Evolutionary conservation across 1,140 invertebrate species (phyloP).

Genomic region (Goniozus legneri): DNA sequence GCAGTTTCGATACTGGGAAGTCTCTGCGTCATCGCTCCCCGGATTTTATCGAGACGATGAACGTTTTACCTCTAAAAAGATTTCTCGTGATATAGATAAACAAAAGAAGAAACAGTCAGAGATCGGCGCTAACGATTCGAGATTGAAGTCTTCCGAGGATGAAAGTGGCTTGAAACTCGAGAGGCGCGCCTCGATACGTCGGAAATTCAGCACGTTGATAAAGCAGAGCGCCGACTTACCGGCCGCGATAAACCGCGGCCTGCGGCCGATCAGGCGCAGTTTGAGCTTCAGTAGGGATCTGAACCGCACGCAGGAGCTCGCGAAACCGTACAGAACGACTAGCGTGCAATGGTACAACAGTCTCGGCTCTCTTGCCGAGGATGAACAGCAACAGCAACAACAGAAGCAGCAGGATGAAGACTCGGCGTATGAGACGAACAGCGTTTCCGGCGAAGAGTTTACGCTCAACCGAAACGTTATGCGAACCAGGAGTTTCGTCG

Average conservation of each 20-base stretch:
- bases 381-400: constrained; percentile 24
- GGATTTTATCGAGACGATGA: neutral
- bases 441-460: constrained; percentile 7
- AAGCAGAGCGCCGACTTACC: constrained; percentile 39
- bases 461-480: too few relatives aligned
- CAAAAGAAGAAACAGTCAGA: too few relatives aligned
- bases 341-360: constrained; percentile 43
- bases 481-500: constrained; percentile 30
- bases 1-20: neutral
- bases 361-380: constrained; percentile 36
- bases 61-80: too few relatives aligned
- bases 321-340: constrained; percentile 24
- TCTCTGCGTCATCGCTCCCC: neutral
- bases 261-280: constrained; percentile 41
- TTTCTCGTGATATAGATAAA: too few relatives aligned
- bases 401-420: too few relatives aligned
- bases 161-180: constrained; percentile 20
- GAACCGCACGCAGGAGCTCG: constrained; percentile 25
- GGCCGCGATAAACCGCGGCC: constrained; percentile 39
- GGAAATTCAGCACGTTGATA: constrained; percentile 37
- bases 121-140: too few relatives aligned
- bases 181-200: constrained; percentile 33
- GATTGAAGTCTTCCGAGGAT: neutral
- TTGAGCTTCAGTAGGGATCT: constrained; percentile 42
- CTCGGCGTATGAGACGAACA: neutral